Evolutionary conservation across 2,888 invertebrate species (phyloP), one percentile per base, ranked within the genome.

Genomic region (Teleogryllus oceanicus): DNA sequence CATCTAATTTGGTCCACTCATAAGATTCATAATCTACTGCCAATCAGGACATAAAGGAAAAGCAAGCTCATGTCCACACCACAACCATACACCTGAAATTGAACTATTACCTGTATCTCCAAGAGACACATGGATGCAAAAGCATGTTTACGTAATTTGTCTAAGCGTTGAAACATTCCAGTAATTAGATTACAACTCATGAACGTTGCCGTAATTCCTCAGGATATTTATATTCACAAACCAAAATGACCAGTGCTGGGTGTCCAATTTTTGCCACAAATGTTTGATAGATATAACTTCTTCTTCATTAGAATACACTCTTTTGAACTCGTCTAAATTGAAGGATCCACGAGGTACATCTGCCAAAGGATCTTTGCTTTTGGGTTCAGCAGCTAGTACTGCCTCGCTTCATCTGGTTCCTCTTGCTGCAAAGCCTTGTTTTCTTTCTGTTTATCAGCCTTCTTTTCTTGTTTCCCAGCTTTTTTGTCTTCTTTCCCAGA

Each of bases 191-290:
- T 92, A 84, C 89, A 89, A 83, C 88, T 89, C 91, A 91, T 91
- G 86, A 90, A 91, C 78, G 87, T 82, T 87, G 85, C 62, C 86
- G 86, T 51, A 91, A 86, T 80, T 91, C 90, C 76, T 89, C 86
- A 76, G 89, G 88, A 85, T 88, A 90, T 83, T 89, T 89, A 87
- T 91, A 92, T 84, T 90, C 89, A 84, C 89, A 88, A 83, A 87
- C 91, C 91, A 91, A 82, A 92, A 88, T 11, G 90, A 90, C 84
- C 88, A 90, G 84, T 89, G 87, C 81, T 90, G 89, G 80, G 88
- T 85, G 83, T 91, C 91, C 85, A 92, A 90, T 83, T 91, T 88
- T 83, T 90, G 88, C 90, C 90, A 91, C 85, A 92, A 91, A 84
- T 89, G 90, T 78, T 91, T 90, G 79, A 92, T 85, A 51, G 91